Conservation (phyloP, 2,888 invertebrate species). For the Craniophora ligustri region DNA sequence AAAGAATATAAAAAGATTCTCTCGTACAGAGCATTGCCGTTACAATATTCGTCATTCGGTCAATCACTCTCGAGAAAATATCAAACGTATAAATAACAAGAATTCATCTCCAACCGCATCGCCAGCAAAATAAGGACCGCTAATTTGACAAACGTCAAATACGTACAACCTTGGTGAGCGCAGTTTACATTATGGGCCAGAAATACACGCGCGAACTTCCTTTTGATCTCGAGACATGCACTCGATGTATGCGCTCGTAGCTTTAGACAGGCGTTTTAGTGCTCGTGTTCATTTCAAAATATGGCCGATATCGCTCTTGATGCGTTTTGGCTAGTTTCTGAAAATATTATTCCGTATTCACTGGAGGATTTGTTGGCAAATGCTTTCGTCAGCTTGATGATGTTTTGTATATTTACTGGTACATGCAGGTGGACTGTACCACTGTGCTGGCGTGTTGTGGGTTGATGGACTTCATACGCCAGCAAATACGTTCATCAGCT, state of each 20-base stretch:
- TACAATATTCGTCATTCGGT: conserved; percentile 42
- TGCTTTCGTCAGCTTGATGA: too few relatives aligned
- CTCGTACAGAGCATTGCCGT: conserved; percentile 10
- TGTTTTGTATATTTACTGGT: too few relatives aligned
- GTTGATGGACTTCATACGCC: too few relatives aligned
- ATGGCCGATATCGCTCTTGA: conserved; percentile 27
- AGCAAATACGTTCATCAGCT: too few relatives aligned
- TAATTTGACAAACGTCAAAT: conserved; percentile 68
- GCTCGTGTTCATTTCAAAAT: conserved; percentile 32
- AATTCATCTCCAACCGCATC: conserved; percentile 44
- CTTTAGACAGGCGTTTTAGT: conserved; percentile 33
- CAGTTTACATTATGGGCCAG: conserved; percentile 65
- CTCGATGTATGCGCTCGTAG: conserved; percentile 33
- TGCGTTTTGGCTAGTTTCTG: background rate
- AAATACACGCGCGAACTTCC: conserved; percentile 67
- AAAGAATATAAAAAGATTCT: conserved; percentile 21
- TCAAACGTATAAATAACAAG: conserved; percentile 44
- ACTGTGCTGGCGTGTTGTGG: too few relatives aligned
- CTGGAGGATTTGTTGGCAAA: too few relatives aligned
- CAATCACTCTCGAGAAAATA: conserved; percentile 41
- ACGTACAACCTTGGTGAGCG: conserved; percentile 69
- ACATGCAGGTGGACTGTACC: too few relatives aligned
- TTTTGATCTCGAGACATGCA: conserved; percentile 63
- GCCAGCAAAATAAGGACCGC: conserved; percentile 50
- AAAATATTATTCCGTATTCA: background rate